A percentile compares a stretch with the other conserved stretches of the same genome.
Evolutionary conservation across 1,140 invertebrate genomes (phyloP).

Genomic region (Drosophila burlai): DNA sequence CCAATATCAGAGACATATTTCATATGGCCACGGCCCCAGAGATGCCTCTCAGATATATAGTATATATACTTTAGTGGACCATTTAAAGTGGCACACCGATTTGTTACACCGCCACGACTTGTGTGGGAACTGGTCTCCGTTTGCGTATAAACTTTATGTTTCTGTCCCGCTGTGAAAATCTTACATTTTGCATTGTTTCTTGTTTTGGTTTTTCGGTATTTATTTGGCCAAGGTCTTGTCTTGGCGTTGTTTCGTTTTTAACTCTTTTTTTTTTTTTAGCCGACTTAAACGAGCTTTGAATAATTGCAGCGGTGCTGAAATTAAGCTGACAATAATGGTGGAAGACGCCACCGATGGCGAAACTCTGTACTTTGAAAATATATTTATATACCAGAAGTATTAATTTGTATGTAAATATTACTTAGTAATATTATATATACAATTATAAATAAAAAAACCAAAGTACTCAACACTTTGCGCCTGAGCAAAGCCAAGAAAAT

Average conservation of each 20-base stretch:
- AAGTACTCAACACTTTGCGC: too few relatives aligned
- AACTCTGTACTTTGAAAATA: not conserved
- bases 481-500: not conserved
- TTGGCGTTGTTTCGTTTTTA: not conserved
- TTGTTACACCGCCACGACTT: conserved; percentile 58
- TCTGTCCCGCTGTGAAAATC: conserved; percentile 13
- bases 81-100: conserved; percentile 76
- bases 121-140: conserved; percentile 43
- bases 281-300: conserved; percentile 39
- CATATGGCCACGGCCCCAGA: conserved; percentile 58
- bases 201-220: not conserved
- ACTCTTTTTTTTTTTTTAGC: not conserved
- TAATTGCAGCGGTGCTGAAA: conserved; percentile 35
- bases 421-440: too few relatives aligned
- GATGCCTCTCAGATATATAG: conserved; percentile 62
- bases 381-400: not conserved
- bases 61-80: conserved; percentile 56
- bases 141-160: conserved; percentile 4
- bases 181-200: conserved; percentile 42
- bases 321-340: conserved; percentile 39
- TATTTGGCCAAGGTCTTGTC: conserved; percentile 20
- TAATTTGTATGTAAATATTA: too few relatives aligned
- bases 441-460: too few relatives aligned
- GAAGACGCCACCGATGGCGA: conserved; percentile 1
- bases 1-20: conserved; percentile 70